Base-by-base conservation (phyloP, 2,797 vertebrate species). In the Percopsis omiscomaycus region DNA sequence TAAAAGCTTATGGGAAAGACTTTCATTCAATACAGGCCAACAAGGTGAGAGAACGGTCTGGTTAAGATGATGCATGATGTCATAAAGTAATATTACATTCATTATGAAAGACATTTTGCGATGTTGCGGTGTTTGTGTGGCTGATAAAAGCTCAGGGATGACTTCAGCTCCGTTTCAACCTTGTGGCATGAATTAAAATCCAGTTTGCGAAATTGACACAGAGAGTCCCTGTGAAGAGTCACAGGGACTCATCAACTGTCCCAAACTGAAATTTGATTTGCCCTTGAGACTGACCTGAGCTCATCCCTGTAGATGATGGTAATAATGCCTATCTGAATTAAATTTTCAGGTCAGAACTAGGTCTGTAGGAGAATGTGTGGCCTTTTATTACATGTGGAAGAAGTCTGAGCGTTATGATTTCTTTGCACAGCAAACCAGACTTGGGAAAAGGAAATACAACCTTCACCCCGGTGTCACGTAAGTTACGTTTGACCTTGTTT, bases 311-410 rank as follows among this genome's bases (percentile, higher is more conserved):
- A 79, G 75, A 73, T 12, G 61, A 84, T 81, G 78, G 69, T 88
- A 90, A 88, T 89, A 90, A 88, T 88, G 77, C 66, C 77, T 55
- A 77, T 90, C 87, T 91, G 86, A 90, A 89, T 92, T 87, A 91
- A 89, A 89, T 88, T 89, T 88, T 87, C 72, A 99, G 98, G 97
- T 99, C 77, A 94, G 94, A 92, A 95, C 95, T 77, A 93, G 95
- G 84, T 97, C 96, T 53, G 96, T 98, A 87, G 95, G 95, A 81
- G 97, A 99, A 84, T 98, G 98, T 89, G 96, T 99, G 84, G 96
- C 96, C 32, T 99, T 99, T 89, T 98, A 97, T 90, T 98, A 96
- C 89, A 98, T 98, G 95, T 97, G 96, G 96, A 98, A 97, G 87
- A 99, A 99, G 85, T 99, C 98, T 1, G 98, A 99, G 88, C 94